Conservation (phyloP, 2,113 vertebrate species). For the Rhabdomys dilectus region DNA sequence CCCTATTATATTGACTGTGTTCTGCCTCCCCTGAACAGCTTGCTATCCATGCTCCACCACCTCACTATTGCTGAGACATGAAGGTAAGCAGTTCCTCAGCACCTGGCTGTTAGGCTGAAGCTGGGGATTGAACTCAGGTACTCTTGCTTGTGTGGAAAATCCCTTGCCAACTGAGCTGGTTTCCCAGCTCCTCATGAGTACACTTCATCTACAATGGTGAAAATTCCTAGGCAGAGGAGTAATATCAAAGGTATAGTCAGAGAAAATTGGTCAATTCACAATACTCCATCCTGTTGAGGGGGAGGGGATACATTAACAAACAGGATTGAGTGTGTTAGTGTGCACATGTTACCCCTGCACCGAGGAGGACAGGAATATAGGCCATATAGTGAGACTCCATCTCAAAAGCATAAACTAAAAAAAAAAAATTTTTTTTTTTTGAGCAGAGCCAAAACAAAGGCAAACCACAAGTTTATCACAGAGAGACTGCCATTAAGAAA, state of each 20-base stretch:
- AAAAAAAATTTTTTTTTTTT: background rate
- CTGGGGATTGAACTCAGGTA: background rate
- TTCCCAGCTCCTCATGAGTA: background rate
- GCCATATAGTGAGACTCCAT: background rate
- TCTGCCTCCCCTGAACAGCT: too few relatives aligned
- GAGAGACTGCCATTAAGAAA: background rate
- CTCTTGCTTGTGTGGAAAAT: background rate
- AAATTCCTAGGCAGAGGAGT: background rate
- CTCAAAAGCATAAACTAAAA: background rate
- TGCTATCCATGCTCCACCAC: too few relatives aligned
- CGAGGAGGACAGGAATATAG: too few relatives aligned
- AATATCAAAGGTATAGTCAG: background rate
- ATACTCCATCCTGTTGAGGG: background rate
- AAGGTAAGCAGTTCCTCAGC: background rate
- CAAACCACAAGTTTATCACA: background rate
- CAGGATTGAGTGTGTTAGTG: background rate
- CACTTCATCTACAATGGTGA: background rate
- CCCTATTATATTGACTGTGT: too few relatives aligned
- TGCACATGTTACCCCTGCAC: background rate
- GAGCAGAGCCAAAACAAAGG: background rate
- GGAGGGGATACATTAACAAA: background rate
- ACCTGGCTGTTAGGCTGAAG: background rate
- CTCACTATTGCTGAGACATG: too few relatives aligned
- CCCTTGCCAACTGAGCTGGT: background rate
- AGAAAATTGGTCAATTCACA: background rate